phyloP scores from a whole-genome alignment of 2,888 invertebrate species.

The Hymenopus coronatus region DNA sequence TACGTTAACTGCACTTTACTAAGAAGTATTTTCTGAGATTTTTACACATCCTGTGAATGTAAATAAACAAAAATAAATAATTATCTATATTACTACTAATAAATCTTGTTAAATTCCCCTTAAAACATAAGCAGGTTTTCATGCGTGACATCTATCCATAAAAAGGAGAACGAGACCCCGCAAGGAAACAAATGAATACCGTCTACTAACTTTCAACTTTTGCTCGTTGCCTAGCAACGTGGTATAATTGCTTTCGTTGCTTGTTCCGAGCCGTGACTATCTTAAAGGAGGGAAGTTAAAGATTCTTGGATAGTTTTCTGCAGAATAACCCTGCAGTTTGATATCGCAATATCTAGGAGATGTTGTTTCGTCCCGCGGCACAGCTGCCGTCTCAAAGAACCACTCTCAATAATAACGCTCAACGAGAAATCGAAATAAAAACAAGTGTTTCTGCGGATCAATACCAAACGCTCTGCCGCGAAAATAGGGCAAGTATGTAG shows the following conservation, averaged over 20 bases:
- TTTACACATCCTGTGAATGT: too few relatives aligned
- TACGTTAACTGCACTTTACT: too few relatives aligned
- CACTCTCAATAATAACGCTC: not conserved
- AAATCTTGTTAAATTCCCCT: too few relatives aligned
- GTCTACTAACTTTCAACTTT: not conserved
- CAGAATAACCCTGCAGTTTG: not conserved
- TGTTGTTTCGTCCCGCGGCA: not conserved
- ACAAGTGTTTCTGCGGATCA: not conserved
- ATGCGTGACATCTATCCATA: not conserved
- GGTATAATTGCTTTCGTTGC: not conserved
- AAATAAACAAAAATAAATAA: too few relatives aligned
- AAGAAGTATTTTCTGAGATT: too few relatives aligned
- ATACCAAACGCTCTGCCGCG: not conserved
- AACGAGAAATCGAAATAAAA: not conserved
- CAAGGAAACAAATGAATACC: not conserved
- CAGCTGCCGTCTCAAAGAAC: not conserved
- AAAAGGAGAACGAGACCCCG: not conserved
- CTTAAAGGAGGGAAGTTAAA: not conserved
- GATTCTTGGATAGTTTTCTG: not conserved
- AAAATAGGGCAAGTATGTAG: too few relatives aligned
- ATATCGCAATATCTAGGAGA: not conserved
- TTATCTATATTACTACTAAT: too few relatives aligned
- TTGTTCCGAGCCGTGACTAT: not conserved
- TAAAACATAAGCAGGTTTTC: not conserved
- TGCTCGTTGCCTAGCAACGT: not conserved